phyloP scores from a whole-genome alignment of 1,140 invertebrate genomes.

The Teleogryllus occipitalis region DNA sequence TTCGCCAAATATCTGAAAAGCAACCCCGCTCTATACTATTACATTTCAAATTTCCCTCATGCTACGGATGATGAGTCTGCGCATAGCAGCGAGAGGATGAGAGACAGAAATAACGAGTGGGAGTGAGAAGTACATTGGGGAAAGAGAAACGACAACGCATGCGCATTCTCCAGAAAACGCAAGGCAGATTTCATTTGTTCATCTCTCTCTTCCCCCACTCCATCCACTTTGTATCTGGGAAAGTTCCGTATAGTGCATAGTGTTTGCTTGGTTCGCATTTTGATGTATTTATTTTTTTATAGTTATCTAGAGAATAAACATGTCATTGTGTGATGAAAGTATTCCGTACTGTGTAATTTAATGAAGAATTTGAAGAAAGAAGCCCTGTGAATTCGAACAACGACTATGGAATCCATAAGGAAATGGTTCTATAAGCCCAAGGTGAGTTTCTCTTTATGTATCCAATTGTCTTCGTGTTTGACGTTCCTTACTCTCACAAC shows the following conservation, averaged over 20 bases:
- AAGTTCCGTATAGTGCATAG: not conserved
- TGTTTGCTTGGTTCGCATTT: not conserved
- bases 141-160: conserved; percentile 2
- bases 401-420: conserved; percentile 73
- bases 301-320: conserved; percentile 1
- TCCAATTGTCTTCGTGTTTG: not conserved
- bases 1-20: no score
- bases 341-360: conserved; percentile 18
- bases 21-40: no score
- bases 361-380: conserved; percentile 16
- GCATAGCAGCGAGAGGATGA: not conserved
- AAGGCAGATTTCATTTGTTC: not conserved
- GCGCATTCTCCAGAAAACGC: not conserved
- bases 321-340: not conserved
- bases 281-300: not conserved
- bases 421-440: conserved; percentile 89
- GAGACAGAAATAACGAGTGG: not conserved
- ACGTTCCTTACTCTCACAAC: conserved; percentile 1
- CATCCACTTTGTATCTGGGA: not conserved
- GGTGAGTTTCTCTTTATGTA: conserved; percentile 43
- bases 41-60: not conserved
- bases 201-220: not conserved
- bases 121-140: conserved; percentile 7
- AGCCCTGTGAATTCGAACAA: not conserved
- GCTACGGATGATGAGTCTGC: not conserved